Evolutionary conservation across 1,140 invertebrate genomes (phyloP).

Genomic region (Hestina assimilis): DNA sequence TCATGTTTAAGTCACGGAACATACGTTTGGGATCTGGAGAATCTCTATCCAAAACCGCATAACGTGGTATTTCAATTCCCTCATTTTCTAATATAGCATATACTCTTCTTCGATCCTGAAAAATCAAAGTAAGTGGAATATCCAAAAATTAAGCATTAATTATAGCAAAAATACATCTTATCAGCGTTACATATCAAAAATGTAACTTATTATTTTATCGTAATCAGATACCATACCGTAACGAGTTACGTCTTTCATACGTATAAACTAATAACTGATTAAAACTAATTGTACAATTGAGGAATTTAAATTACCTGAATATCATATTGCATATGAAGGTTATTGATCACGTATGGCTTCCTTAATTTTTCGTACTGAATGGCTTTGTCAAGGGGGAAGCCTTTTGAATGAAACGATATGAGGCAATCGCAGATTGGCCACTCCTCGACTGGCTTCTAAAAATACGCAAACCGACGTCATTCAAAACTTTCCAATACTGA

Average conservation of each 20-base stretch:
- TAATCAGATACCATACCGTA: too few species aligned
- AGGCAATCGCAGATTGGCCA: constrained; percentile 99
- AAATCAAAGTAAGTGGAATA: background rate
- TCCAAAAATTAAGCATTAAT: background rate
- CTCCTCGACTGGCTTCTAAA: constrained; percentile 95
- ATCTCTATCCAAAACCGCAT: constrained; percentile 97
- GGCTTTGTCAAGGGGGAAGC: constrained; percentile 99
- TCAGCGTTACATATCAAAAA: too few species aligned
- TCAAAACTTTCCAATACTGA: background rate
- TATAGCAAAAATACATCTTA: too few species aligned
- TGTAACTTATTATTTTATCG: too few species aligned
- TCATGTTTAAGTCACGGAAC: constrained; percentile 36
- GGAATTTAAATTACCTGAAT: constrained; percentile 84
- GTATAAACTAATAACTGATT: too few species aligned
- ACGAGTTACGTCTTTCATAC: too few species aligned
- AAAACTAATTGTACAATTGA: background rate
- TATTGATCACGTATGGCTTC: constrained; percentile 98
- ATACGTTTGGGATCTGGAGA: constrained; percentile 93
- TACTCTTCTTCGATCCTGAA: constrained; percentile 92
- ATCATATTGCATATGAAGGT: constrained; percentile 98
- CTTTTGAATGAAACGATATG: constrained; percentile 99
- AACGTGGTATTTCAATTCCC: constrained; percentile 98
- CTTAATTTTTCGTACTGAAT: constrained; percentile 96
- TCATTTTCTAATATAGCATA: constrained; percentile 96
- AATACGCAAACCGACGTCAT: constrained; percentile 22